These are phyloP conservation scores for Pristionchus japonicus DNA, from an alignment of 2,888 invertebrate species.

Conservation along the genomic window DNA sequence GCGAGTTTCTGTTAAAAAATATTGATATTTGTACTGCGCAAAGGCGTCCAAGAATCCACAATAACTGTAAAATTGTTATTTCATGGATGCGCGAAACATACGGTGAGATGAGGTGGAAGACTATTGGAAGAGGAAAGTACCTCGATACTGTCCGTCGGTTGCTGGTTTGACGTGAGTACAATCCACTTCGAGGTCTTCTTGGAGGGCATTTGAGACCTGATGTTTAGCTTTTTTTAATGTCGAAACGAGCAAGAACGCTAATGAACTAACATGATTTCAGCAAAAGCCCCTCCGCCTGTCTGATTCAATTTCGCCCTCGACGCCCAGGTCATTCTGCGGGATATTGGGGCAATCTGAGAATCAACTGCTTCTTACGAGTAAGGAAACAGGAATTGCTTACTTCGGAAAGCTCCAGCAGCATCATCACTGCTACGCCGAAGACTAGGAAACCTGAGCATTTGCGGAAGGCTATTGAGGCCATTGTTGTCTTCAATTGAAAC, in stretches of 20 bases:
- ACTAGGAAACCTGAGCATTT: background rate
- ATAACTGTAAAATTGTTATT: background rate
- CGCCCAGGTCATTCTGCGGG: background rate
- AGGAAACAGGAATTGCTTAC: too few species aligned
- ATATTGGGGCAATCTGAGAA: background rate
- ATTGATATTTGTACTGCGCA: background rate
- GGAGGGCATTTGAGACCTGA: background rate
- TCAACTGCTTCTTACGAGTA: too few species aligned
- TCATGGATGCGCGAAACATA: background rate
- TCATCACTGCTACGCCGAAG: background rate
- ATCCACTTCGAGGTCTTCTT: constrained; percentile 50
- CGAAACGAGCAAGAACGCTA: too few species aligned
- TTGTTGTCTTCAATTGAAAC: too few species aligned
- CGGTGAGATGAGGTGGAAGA: background rate
- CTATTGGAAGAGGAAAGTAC: background rate
- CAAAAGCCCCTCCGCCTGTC: background rate
- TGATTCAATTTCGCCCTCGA: background rate
- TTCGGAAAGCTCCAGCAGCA: background rate
- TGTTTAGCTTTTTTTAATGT: too few species aligned
- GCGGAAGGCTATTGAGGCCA: background rate
- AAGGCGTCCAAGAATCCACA: background rate
- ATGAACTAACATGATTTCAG: background rate
- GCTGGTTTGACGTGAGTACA: constrained; percentile 49
- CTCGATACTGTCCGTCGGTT: constrained; percentile 53
- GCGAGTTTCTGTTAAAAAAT: constrained; percentile 45